Conservation (phyloP, 1,140 invertebrate species). For the Pogonomyrmex barbatus region DNA sequence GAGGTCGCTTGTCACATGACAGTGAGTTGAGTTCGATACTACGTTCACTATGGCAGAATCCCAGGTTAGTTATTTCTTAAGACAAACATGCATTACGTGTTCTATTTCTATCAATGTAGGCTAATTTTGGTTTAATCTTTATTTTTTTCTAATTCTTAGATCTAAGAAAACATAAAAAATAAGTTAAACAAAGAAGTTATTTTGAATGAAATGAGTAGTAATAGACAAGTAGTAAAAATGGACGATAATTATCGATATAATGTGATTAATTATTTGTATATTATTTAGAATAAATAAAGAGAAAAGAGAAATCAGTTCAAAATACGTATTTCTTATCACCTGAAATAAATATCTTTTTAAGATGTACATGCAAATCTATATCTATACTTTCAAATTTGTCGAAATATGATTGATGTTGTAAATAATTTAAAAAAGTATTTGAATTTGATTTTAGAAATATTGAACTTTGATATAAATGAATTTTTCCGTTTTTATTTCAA, state of each 20-base stretch:
- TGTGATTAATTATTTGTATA: not conserved
- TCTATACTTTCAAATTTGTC: not conserved
- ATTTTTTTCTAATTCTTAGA: no score
- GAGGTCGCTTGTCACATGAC: not conserved
- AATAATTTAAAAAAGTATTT: not conserved
- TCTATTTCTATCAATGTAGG: no score
- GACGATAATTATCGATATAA: no score
- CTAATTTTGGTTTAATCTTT: no score
- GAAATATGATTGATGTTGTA: not conserved
- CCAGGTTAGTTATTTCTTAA: constrained; percentile 3
- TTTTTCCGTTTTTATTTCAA: not conserved
- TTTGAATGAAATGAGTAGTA: no score
- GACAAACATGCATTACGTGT: not conserved
- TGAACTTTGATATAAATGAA: not conserved
- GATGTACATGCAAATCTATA: not conserved
- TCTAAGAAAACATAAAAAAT: no score
- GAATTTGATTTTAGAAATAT: not conserved
- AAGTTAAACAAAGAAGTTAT: no score
- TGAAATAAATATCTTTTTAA: not conserved
- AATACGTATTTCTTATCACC: constrained; percentile 1
- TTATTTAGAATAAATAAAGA: not conserved
- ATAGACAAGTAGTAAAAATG: no score
- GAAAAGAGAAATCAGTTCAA: not conserved
- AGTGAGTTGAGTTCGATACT: not conserved
- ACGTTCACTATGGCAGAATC: constrained; percentile 8